A percentile compares a stretch with the other conserved stretches of the same genome.
Evolutionary conservation across 2,888 invertebrate genomes (phyloP).

Genomic region (Pyralis farinalis): DNA sequence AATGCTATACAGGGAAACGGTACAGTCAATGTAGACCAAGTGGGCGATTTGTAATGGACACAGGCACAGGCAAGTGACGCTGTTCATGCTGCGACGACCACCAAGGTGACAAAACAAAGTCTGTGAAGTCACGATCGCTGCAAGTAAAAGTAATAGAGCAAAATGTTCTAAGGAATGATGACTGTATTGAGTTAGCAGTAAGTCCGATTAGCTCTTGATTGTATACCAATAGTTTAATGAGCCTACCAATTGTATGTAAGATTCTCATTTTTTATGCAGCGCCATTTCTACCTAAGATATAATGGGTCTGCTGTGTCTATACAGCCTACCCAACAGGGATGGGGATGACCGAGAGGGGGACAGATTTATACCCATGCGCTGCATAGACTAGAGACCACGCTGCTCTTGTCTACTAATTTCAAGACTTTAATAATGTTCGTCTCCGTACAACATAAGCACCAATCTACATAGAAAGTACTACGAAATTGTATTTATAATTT

Average conservation of each 20-base stretch:
- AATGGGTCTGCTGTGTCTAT: no score
- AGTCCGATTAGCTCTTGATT: constrained; percentile 19
- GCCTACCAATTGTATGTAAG: constrained; percentile 21
- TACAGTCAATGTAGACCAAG: constrained; percentile 11
- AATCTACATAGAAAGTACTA: no score
- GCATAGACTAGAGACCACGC: no score
- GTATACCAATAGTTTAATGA: constrained; percentile 20
- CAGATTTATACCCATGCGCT: no score
- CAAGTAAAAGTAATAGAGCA: no score
- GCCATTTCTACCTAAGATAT: no score
- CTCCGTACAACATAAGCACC: neutral
- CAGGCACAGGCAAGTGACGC: neutral
- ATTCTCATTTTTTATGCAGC: no score
- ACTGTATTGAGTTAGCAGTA: constrained; percentile 19
- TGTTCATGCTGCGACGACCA: neutral
- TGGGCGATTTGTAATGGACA: constrained; percentile 1
- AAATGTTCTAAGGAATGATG: constrained; percentile 5
- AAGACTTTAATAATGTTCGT: neutral
- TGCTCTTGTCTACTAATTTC: constrained; percentile 16
- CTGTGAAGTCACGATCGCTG: no score
- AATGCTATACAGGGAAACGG: constrained; percentile 18
- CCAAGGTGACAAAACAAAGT: neutral
- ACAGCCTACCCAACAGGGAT: no score
- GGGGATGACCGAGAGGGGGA: no score
- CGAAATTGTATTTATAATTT: neutral